Conservation (phyloP, 30 jellyfish, hydroid and myxozoan species). For the Clytia hemisphaerica region DNA sequence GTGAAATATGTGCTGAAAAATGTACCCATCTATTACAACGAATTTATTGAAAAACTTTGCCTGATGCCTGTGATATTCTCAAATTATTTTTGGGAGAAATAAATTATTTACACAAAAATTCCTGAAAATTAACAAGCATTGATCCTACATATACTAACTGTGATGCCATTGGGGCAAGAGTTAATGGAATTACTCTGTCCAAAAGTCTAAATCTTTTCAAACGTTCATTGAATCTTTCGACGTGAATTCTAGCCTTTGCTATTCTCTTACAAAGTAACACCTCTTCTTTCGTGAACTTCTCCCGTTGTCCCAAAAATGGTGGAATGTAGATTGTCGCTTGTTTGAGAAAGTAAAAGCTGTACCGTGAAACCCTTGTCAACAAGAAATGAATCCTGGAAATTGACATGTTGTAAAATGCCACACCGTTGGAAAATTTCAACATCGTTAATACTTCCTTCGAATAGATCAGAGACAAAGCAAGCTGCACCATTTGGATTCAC, state of each 20-base stretch:
- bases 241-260: constrained; percentile 84
- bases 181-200: constrained; percentile 56
- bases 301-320: constrained; percentile 60
- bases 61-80: no score
- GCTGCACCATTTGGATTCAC: constrained; percentile 72
- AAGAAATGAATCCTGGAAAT: constrained; percentile 53
- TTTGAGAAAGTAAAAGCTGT: constrained; percentile 44
- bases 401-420: constrained; percentile 54
- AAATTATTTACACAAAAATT: no score
- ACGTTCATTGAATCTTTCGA: constrained; percentile 75
- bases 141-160: constrained; percentile 63
- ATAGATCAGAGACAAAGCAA: constrained; percentile 48
- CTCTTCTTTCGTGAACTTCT: constrained; percentile 50
- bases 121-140: no score
- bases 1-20: no score
- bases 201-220: constrained; percentile 48
- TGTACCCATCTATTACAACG: no score
- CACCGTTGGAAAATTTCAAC: constrained; percentile 38
- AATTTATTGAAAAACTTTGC: no score
- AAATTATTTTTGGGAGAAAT: no score
- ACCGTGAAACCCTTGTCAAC: constrained; percentile 79
- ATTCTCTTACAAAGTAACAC: constrained; percentile 40
- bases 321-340: constrained; percentile 78
- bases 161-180: constrained; percentile 54
- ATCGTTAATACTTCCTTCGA: constrained; percentile 63